Evolutionary conservation across 2,797 vertebrate genomes (phyloP), one percentile per base, ranked within the genome.

Genomic region (Oreochromis grahami): DNA sequence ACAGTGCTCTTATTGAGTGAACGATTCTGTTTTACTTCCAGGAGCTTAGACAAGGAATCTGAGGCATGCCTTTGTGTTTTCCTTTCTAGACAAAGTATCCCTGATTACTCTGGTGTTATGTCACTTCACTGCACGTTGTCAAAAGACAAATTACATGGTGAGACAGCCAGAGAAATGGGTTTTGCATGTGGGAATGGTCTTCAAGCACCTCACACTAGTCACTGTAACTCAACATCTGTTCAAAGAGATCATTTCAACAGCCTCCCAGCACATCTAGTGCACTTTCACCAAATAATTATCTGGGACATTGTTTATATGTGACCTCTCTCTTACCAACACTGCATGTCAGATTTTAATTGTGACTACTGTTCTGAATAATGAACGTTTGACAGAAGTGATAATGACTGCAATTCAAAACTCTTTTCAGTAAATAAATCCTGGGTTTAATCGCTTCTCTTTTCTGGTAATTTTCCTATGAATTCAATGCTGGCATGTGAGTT

Each of bases 41-140:
- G 90, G 85, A 93, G 93, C 86, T 94, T 94, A 92, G 90, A 77
- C 29, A 86, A 88, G 90, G 92, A 94, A 95, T 95, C 88, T 55
- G n/a, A 93, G 81, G 84, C 87, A 94, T 92, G 89, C 90, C 93
- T 93, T 93, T 95, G 94, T 91, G 87, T 87, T 93, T 93, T 89
- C 87, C 89, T 91, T 86, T 78, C 90, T 83, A 93, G 94, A 96
- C 94, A 96, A 96, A 95, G 92, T 94, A 92, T 93, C 89, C 91
- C 89, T 94, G 94, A 96, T 96, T 95, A 94, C 89, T 85, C 90
- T 51, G 87, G 79, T 84, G 90, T 93, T 94, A 94, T 95, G 95
- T 95, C 93, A 96, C 88, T 84, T 91, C 60, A 50, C 84, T 89
- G 84, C 87, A 85, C 55, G 77, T 87, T 78, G 87, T 93, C 92